Evolutionary conservation across 1,140 invertebrate species (phyloP), one percentile per base, ranked within the genome.

Genomic region (Spodoptera litura): DNA sequence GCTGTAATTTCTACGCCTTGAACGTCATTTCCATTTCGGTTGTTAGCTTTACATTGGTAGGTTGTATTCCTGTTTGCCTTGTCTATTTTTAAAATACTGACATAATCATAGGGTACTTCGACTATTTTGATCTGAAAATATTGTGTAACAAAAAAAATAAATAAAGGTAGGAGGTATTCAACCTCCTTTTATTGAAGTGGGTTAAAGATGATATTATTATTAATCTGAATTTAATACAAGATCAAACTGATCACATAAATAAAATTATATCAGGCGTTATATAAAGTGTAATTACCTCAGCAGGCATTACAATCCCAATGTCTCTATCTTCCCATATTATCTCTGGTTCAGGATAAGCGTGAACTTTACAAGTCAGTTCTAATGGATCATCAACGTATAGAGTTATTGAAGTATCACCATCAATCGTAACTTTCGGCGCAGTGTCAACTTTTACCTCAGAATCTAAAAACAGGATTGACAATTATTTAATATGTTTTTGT

Each of bases 301-400:
- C 72, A 4, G 20, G 15, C 10, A 77, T 66, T 13, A 12, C 25
- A 0, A 8, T 13, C 31, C 81, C 80, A 61, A 66, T 25, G 2
- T 38, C 51, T n/a, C 84, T 78, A 51, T 85, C 75, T 51, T 76
- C 20, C 87, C 88, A 91, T 53, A 68, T 71, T 13, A 88, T 83
- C 27, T 81, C 73, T 4, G 90, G 90, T 71, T 81, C 71, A 25
- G 90, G 88, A 64, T 81, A 87, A 1, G 78, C 87, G 20, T 78
- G 74, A 8, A 89, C 72, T 79, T 81, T 87, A 76, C 88, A 90
- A 38, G 80, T 83, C n/a, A 90, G 12, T 35, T 74, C 68, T 15
- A 91, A 11, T 4, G 77, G 11, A n/a, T 77, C 49, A 15, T 80
- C 64, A 20, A 82, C 84, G 31, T 82, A 53, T 3, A 58, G 76